These are phyloP conservation scores for Beaufortia kweichowensis DNA, from an alignment of 2,113 vertebrate genomes.

Conservation along the genomic window DNA sequence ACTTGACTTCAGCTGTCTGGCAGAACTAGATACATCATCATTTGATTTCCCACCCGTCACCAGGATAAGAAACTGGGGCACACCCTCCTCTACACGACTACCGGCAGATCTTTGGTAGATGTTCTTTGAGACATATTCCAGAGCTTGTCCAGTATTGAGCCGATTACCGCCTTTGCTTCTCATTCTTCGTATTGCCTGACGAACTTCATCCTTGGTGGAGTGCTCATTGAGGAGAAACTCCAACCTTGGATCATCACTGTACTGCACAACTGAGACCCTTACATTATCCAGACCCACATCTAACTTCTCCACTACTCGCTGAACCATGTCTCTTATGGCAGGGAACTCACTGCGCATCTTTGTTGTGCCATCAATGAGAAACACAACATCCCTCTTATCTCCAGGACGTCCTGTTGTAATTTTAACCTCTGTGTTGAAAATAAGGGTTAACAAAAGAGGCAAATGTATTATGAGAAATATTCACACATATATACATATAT, in stretches of 20 bases:
- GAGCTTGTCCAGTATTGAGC: constrained; percentile 82
- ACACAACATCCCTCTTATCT: constrained; percentile 86
- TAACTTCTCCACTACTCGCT: constrained; percentile 79
- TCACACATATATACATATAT: too few species aligned
- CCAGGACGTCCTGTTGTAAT: constrained; percentile 56
- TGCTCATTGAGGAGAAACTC: constrained; percentile 86
- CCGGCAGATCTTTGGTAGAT: constrained; percentile 88
- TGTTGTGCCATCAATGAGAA: constrained; percentile 89
- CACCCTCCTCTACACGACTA: constrained; percentile 89
- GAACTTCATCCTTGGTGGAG: constrained; percentile 85
- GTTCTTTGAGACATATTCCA: constrained; percentile 83
- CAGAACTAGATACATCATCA: constrained; percentile 81
- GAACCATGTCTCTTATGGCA: constrained; percentile 79
- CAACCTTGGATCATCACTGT: constrained; percentile 80
- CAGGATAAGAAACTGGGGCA: constrained; percentile 91
- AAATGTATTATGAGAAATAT: not conserved
- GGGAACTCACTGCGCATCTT: constrained; percentile 75
- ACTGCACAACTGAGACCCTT: constrained; percentile 88
- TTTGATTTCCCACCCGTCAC: constrained; percentile 81
- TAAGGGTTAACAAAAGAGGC: constrained; percentile 30
- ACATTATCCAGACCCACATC: constrained; percentile 86
- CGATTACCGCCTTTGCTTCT: constrained; percentile 78
- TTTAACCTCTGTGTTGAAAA: constrained; percentile 18
- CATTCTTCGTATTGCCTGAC: constrained; percentile 73
- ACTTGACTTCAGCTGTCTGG: constrained; percentile 78